These are phyloP conservation scores for Hemaris fuciformis DNA, from an alignment of 2,888 invertebrate species.

Conservation along the genomic window DNA sequence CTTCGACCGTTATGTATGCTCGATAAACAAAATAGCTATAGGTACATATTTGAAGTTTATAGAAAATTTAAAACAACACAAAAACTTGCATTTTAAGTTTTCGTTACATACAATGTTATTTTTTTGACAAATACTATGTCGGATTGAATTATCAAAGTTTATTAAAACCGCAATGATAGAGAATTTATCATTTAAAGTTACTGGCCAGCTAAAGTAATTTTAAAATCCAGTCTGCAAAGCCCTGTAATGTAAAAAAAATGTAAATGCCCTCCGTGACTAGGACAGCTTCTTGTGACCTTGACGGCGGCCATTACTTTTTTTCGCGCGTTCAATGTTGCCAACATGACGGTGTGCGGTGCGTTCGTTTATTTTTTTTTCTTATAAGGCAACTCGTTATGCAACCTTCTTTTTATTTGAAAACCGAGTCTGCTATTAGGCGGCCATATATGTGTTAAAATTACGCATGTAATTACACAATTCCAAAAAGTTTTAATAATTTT, in stretches of 20 bases:
- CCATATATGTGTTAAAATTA: constrained; percentile 9
- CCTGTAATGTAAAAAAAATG: constrained; percentile 70
- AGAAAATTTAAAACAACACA: no score
- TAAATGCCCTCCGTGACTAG: constrained; percentile 78
- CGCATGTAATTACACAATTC: neutral
- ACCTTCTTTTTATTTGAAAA: constrained; percentile 45
- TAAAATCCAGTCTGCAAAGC: constrained; percentile 52
- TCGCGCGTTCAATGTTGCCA: constrained; percentile 75
- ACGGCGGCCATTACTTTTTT: constrained; percentile 75
- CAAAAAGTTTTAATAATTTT: neutral
- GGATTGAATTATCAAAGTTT: constrained; percentile 15
- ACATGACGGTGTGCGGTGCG: constrained; percentile 64
- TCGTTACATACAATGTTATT: no score
- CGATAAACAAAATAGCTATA: neutral
- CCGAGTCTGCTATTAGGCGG: constrained; percentile 8
- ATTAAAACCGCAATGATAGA: constrained; percentile 30
- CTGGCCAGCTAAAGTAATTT: constrained; percentile 34
- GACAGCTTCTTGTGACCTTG: constrained; percentile 80
- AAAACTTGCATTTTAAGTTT: no score
- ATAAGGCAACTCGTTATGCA: constrained; percentile 66
- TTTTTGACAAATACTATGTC: no score
- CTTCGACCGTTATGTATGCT: no score
- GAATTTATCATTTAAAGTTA: constrained; percentile 25
- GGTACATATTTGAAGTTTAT: no score
- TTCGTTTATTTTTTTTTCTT: constrained; percentile 63